These are phyloP conservation scores for Suillia variegata DNA, from an alignment of 2,888 invertebrate genomes.

Conservation along the genomic window DNA sequence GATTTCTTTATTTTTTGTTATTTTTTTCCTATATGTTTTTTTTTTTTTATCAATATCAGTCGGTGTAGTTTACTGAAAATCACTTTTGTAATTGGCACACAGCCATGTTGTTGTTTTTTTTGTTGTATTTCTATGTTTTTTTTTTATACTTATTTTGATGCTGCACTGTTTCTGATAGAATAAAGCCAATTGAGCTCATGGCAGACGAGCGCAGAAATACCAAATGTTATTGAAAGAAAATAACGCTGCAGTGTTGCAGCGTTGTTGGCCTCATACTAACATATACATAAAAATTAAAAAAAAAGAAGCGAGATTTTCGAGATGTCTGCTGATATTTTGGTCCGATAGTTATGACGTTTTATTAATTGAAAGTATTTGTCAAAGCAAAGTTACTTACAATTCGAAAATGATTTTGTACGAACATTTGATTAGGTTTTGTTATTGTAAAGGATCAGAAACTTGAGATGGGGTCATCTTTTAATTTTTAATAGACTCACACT, in stretches of 20 bases:
- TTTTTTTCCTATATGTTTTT: background rate
- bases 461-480: too few species aligned
- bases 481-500: too few species aligned
- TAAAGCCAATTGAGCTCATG: background rate
- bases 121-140: background rate
- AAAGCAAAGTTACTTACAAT: conserved; percentile 6
- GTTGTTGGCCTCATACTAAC: too few species aligned
- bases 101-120: conserved; percentile 25
- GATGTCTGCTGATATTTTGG: conserved; percentile 48
- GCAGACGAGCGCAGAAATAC: background rate
- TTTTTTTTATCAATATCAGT: conserved; percentile 15
- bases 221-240: background rate
- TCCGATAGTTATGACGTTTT: conserved; percentile 42
- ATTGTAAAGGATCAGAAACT: too few species aligned
- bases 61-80: conserved; percentile 35
- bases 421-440: too few species aligned
- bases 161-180: background rate
- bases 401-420: too few species aligned
- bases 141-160: background rate
- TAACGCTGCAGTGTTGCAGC: too few species aligned
- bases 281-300: too few species aligned
- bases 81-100: conserved; percentile 42
- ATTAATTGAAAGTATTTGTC: conserved; percentile 47
- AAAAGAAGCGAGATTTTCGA: background rate
- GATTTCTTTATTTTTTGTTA: background rate